Evolutionary conservation across 2,888 invertebrate genomes (phyloP).

Genomic region (Phengaris arion): DNA sequence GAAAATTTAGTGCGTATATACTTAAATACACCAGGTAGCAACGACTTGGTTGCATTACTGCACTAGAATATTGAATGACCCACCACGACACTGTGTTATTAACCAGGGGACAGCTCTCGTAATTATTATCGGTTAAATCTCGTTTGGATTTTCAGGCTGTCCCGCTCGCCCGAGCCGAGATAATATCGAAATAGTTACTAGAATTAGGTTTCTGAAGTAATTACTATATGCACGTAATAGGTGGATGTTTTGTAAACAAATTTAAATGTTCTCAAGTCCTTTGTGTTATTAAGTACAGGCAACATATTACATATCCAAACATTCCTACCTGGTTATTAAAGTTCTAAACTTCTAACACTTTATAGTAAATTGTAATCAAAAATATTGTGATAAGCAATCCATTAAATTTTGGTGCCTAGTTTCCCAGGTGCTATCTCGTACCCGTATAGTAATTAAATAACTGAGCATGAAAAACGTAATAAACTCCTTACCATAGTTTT

Average conservation of each 20-base stretch:
- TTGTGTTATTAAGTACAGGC: neutral
- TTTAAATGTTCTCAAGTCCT: neutral
- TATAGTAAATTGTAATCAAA: neutral
- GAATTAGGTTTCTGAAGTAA: neutral
- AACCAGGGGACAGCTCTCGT: no score
- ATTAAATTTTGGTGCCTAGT: neutral
- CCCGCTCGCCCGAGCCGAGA: no score
- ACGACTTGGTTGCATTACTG: constrained; percentile 1
- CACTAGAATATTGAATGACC: constrained; percentile 11
- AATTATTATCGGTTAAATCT: no score
- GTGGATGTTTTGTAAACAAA: neutral
- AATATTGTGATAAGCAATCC: neutral
- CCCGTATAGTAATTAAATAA: constrained; percentile 9
- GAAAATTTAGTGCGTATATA: neutral
- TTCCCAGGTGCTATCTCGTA: neutral
- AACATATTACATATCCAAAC: neutral
- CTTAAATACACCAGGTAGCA: neutral
- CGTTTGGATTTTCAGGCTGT: no score
- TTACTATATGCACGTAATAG: neutral
- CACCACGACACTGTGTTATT: neutral
- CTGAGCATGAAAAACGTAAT: neutral
- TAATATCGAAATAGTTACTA: no score
- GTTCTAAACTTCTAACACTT: no score
- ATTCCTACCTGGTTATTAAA: neutral
- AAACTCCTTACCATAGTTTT: neutral